Base-by-base conservation (phyloP, 2,888 invertebrate genomes). In the Schizaphis graminum region DNA sequence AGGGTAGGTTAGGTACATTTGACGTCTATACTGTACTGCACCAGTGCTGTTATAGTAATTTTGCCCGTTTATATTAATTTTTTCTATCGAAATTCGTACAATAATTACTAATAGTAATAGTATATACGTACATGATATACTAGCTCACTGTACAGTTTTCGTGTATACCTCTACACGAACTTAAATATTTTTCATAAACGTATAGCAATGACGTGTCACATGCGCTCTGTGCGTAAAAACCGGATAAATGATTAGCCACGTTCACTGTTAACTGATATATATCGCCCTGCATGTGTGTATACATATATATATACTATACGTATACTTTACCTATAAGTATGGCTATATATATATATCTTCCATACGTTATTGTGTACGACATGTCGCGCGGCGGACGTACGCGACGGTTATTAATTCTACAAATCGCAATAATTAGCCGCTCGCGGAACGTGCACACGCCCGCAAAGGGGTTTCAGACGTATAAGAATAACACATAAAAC, bases 371-470 rank as follows among this genome's bases (percentile, higher is more conserved):
- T 77, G 28, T 35, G 47, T 35, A 35, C 47, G 86, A 87, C 86
- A 35, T 87, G 92, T 87, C 92, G 92, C 86, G 26, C 92, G 61
- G 77, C 47, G 11, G 35, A 28, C 35, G 88, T 53, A 53, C 53
- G 88, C 53, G 88, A 88, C 24, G 47, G 86, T 87, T 61, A 87
- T 87, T 87, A 87, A 87, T 92, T 57, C 92, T 92, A 61, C 86
- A 92, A 92, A 92, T 92, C 86, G 92, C 61, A 87, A 92, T 92
- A 92, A 92, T 92, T 92, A 92, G 92, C 86, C 11, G 86, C 47
- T n/a, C 44, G 57, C 44, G n/a, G 91, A 56, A 57, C 57, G 91
- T 91, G 85, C 44, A 3, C 10, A 41, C 26, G 57, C 28, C 1
- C 16, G 28, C 28, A 61, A 44, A 61, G 44, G 89, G 89, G n/a